Evolutionary conservation across 2,888 invertebrate species (phyloP).

Genomic region (Malthinus seriepunctatus): DNA sequence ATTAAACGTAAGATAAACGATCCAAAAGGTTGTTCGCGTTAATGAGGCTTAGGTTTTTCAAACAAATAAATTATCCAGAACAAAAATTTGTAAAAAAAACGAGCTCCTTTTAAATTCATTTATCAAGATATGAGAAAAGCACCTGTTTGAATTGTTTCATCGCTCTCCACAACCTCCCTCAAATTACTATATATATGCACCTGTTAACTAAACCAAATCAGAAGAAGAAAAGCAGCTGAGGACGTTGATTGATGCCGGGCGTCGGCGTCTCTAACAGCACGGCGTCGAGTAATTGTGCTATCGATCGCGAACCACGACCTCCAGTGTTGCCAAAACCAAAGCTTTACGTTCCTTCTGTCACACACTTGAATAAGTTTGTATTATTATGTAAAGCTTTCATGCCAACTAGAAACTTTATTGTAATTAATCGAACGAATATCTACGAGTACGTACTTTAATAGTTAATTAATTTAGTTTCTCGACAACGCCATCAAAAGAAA

Average conservation of each 20-base stretch:
- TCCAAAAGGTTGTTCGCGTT: no score
- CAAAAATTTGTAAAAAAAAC: no score
- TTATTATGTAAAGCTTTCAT: slow-evolving; percentile 4
- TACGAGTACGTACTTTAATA: no score
- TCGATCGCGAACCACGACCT: slow-evolving; percentile 33
- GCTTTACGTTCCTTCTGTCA: not conserved
- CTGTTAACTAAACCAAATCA: slow-evolving; percentile 18
- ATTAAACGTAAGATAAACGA: no score
- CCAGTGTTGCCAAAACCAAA: slow-evolving; percentile 29
- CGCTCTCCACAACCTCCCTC: not conserved
- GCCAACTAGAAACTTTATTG: not conserved
- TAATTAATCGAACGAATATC: not conserved
- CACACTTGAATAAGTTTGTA: slow-evolving; percentile 3
- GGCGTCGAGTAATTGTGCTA: slow-evolving; percentile 37
- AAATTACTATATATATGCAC: slow-evolving; percentile 9
- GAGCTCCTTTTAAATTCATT: no score
- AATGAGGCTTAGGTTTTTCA: no score
- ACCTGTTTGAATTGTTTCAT: slow-evolving; percentile 3
- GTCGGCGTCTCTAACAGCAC: slow-evolving; percentile 39
- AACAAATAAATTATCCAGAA: no score
- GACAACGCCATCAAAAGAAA: no score
- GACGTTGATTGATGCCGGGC: slow-evolving; percentile 31
- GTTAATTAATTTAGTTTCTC: no score
- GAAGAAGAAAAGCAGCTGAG: slow-evolving; percentile 15
- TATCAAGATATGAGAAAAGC: not conserved